A percentile compares a stretch with the other conserved stretches of the same genome.
Conservation (phyloP, 2,797 vertebrate genomes). For the Amphiprion clarkii region DNA sequence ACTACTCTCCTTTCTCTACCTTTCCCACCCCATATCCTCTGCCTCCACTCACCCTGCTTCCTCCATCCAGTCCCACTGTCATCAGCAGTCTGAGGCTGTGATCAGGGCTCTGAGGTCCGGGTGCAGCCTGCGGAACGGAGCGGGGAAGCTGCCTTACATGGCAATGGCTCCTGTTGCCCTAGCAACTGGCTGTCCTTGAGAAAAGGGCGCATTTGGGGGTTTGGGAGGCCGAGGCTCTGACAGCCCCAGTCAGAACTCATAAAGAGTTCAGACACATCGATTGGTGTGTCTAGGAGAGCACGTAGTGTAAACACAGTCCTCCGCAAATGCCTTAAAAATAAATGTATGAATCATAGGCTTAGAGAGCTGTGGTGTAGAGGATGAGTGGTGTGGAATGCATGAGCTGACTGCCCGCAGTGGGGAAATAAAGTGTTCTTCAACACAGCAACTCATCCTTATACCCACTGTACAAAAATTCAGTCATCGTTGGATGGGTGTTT, state of each 20-base stretch:
- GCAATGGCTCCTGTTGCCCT: slow-evolving; percentile 84
- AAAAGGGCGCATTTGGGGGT: slow-evolving; percentile 76
- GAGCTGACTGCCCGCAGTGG: neutral
- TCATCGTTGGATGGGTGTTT: slow-evolving; percentile 16
- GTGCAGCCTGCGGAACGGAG: slow-evolving; percentile 81
- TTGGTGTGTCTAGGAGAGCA: slow-evolving; percentile 32
- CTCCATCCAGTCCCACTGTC: slow-evolving; percentile 51
- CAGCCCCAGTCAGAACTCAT: slow-evolving; percentile 78
- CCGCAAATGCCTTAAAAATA: slow-evolving; percentile 36
- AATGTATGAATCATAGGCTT: slow-evolving; percentile 36
- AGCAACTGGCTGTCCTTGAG: slow-evolving; percentile 86
- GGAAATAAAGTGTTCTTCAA: slow-evolving; percentile 12
- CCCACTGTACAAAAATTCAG: slow-evolving; percentile 18
- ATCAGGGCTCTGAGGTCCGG: slow-evolving; percentile 66
- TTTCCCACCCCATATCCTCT: slow-evolving; percentile 28
- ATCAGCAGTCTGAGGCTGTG: slow-evolving; percentile 76
- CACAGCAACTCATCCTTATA: slow-evolving; percentile 10
- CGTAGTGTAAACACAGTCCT: slow-evolving; percentile 42
- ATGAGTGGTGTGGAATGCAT: slow-evolving; percentile 21
- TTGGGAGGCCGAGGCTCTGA: slow-evolving; percentile 72
- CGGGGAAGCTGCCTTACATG: slow-evolving; percentile 76
- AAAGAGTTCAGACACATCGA: slow-evolving; percentile 67
- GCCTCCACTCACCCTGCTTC: slow-evolving; percentile 28
- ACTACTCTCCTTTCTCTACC: slow-evolving; percentile 20
- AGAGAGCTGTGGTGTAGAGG: slow-evolving; percentile 16